phyloP scores from a whole-genome alignment of 2,888 invertebrate species.

The Rhopalosiphum nymphaeae region DNA sequence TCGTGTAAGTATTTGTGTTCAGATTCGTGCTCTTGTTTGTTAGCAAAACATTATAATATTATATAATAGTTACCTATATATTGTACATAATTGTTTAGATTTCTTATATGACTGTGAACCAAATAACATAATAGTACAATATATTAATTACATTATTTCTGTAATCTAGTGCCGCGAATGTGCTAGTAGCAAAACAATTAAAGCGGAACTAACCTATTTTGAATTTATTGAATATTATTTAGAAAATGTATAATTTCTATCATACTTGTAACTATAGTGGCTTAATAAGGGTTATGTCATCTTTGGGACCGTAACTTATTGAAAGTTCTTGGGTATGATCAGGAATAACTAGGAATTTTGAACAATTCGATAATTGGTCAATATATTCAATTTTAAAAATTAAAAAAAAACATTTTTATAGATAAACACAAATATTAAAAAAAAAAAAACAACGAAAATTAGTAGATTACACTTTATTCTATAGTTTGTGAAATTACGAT shows the following conservation, averaged over 20 bases:
- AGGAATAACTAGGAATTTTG: not conserved
- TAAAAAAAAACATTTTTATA: no score
- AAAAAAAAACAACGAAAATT: no score
- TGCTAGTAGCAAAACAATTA: not conserved
- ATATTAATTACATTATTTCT: not conserved
- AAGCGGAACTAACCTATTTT: not conserved
- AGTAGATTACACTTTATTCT: not conserved
- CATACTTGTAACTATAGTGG: not conserved
- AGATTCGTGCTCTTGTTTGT: not conserved
- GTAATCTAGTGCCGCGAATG: not conserved
- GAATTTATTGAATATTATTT: not conserved
- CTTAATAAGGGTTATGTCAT: not conserved
- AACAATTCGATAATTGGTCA: not conserved
- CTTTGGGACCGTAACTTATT: not conserved
- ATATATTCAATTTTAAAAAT: no score
- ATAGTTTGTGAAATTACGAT: no score
- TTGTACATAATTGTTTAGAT: not conserved
- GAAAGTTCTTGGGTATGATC: not conserved
- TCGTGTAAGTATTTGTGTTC: no score
- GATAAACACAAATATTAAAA: no score
- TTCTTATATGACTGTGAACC: not conserved
- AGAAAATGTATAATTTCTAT: not conserved
- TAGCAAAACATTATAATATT: not conserved
- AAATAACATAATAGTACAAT: not conserved
- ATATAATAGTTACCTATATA: no score